Evolutionary conservation across 2,797 vertebrate species (phyloP).

Genomic region (Naso thynnoides): DNA sequence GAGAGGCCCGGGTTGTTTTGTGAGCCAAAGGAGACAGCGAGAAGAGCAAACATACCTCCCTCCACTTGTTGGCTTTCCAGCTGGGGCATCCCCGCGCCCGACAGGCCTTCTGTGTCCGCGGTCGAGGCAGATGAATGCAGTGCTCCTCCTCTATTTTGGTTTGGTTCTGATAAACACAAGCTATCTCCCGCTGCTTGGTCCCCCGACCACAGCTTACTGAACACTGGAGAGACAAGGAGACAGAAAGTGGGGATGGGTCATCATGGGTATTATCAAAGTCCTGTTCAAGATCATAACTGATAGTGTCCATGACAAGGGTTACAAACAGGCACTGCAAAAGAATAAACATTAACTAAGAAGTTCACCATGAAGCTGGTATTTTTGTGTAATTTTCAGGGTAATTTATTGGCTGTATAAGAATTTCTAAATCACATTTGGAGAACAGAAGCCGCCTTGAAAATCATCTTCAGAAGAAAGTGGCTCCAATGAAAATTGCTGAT

Average conservation of each 20-base stretch:
- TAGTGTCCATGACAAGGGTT: neutral
- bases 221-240: conserved; percentile 82
- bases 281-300: neutral
- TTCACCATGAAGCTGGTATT: neutral
- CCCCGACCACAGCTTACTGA: conserved; percentile 95
- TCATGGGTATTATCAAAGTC: conserved; percentile 41
- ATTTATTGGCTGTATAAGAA: neutral
- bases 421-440: neutral
- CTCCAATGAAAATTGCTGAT: neutral
- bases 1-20: conserved; percentile 36
- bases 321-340: neutral
- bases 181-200: conserved; percentile 88
- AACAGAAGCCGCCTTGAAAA: neutral
- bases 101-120: conserved; percentile 88
- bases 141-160: conserved; percentile 83
- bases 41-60: conserved; percentile 84
- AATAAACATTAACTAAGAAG: neutral
- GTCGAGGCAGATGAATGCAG: conserved; percentile 88
- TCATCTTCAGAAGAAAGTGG: neutral
- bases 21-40: conserved; percentile 26
- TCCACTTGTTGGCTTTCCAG: conserved; percentile 93
- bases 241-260: conserved; percentile 9
- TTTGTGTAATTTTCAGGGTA: neutral
- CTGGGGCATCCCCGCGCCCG: conserved; percentile 88
- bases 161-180: conserved; percentile 87